A percentile compares a stretch with the other conserved stretches of the same genome.
phyloP scores from a whole-genome alignment of 2,797 vertebrate species.

The Hyperoplus lanceolatus region DNA sequence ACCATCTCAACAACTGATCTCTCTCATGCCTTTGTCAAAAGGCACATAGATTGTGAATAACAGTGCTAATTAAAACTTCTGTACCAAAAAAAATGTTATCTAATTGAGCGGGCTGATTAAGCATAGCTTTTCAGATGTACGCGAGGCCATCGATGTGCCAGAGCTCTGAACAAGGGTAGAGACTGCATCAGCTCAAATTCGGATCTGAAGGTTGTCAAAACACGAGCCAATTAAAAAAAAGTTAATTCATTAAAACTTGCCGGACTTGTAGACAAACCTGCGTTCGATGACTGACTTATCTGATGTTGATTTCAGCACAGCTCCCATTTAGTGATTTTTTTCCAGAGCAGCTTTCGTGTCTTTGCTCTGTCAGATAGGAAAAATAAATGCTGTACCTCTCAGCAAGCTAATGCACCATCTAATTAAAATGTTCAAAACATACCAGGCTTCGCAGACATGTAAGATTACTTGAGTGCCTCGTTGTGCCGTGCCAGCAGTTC shows the following conservation, averaged over 20 bases:
- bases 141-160: slow-evolving; percentile 44
- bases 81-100: slow-evolving; percentile 63
- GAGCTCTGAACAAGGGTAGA: slow-evolving; percentile 47
- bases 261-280: slow-evolving; percentile 65
- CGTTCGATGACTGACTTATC: slow-evolving; percentile 69
- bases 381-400: slow-evolving; percentile 49
- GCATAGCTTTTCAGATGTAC: slow-evolving; percentile 62
- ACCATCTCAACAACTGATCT: slow-evolving; percentile 61
- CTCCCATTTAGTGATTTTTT: slow-evolving; percentile 14
- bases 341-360: slow-evolving; percentile 38
- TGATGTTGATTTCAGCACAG: slow-evolving; percentile 68
- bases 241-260: slow-evolving; percentile 80
- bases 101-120: slow-evolving; percentile 72
- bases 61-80: slow-evolving; percentile 80
- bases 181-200: slow-evolving; percentile 41
- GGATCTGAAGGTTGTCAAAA: slow-evolving; percentile 73
- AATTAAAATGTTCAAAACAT: slow-evolving; percentile 70
- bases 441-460: slow-evolving; percentile 25
- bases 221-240: slow-evolving; percentile 75
- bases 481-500: slow-evolving; percentile 36
- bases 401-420: slow-evolving; percentile 53
- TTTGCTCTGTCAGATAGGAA: slow-evolving; percentile 49
- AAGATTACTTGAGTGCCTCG: slow-evolving; percentile 46
- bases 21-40: slow-evolving; percentile 74
- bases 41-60: slow-evolving; percentile 70